Evolutionary conservation across 2,888 invertebrate species (phyloP), one percentile per base, ranked within the genome.

Genomic region (Leucozona laternaria): DNA sequence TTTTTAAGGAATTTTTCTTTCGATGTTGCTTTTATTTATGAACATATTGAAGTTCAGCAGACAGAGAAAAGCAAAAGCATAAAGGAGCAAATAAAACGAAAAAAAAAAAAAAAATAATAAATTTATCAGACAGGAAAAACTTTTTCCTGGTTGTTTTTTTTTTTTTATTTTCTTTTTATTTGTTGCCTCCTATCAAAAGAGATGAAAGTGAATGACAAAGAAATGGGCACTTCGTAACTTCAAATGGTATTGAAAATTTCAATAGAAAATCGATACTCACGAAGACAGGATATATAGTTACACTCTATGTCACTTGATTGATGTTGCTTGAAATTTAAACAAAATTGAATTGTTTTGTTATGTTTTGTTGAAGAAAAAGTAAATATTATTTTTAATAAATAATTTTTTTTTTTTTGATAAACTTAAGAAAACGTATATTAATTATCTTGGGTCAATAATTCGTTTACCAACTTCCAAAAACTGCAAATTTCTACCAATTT

Each of bases 191-290:
- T 66, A 28, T 68, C 22, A 58, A 50, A 50, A 37, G 58, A 53
- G 53, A 43, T 68, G 68, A 68, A 68, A 68, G 68, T 68, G 68
- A 68, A 68, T 53, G 68, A 64, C 58, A 53, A 31, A 60, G 79
- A 40, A 48, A 76, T 25, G 68, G 62, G 22, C 68, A 70, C 80
- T 55, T 76, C 17, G 53, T 15, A 40, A 70, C 76, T 75, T 83
- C 68, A 79, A 79, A 70, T 62, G 55, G 73, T 68, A 73, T 75
- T 79, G 66, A 73, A 79, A 57, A 31, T 62, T 79, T 83, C 62
- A 57, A 76, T 58, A 77, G 72, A 81, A 85, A 81, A 85, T 85
- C 85, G 77, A 85, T 81, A 78, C n/a, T 1, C 60, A 72, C n/a
- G 28, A 34, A 37, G 11, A 10, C 17, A 48, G 48, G 48, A 66